Evolutionary conservation across 2,113 vertebrate genomes (phyloP).

Genomic region (Scomber japonicus): DNA sequence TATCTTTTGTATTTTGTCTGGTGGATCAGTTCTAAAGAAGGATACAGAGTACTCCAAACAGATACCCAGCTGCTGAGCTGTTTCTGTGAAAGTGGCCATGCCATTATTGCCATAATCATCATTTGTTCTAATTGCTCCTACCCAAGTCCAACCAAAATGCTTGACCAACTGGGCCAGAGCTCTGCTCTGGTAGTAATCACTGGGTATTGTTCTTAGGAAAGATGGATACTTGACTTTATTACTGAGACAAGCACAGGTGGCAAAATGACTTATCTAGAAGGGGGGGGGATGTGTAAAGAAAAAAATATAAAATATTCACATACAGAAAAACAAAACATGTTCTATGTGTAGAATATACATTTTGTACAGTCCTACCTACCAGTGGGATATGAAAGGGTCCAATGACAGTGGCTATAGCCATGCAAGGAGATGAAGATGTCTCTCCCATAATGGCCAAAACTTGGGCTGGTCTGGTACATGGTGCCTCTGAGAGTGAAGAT

Average conservation of each 20-base stretch:
- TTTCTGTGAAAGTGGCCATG: constrained; percentile 75
- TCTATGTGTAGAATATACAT: background rate
- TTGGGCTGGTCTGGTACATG: constrained; percentile 70
- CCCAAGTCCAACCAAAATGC: constrained; percentile 81
- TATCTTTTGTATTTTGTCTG: constrained; percentile 68
- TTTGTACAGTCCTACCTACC: constrained; percentile 60
- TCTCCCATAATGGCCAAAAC: constrained; percentile 83
- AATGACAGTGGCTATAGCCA: constrained; percentile 77
- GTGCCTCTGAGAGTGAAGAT: constrained; percentile 10
- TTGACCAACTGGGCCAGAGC: constrained; percentile 75
- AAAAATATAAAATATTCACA: background rate
- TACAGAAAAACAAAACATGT: no score
- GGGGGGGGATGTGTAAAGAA: background rate
- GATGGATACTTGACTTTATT: constrained; percentile 79
- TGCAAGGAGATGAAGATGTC: constrained; percentile 75
- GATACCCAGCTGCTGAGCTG: constrained; percentile 68
- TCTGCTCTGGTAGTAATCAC: constrained; percentile 80
- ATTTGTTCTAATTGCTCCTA: constrained; percentile 76
- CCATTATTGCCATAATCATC: constrained; percentile 81
- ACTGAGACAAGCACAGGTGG: constrained; percentile 82
- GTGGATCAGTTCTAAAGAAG: constrained; percentile 77
- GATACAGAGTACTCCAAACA: constrained; percentile 76
- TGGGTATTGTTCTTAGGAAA: constrained; percentile 79
- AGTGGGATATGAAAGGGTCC: constrained; percentile 81
- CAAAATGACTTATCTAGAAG: constrained; percentile 80